A percentile compares a stretch with the other conserved stretches of the same genome.
These are phyloP conservation scores for Drosophila gunungcola DNA, from an alignment of 1,140 invertebrate genomes.

Conservation along the genomic window DNA sequence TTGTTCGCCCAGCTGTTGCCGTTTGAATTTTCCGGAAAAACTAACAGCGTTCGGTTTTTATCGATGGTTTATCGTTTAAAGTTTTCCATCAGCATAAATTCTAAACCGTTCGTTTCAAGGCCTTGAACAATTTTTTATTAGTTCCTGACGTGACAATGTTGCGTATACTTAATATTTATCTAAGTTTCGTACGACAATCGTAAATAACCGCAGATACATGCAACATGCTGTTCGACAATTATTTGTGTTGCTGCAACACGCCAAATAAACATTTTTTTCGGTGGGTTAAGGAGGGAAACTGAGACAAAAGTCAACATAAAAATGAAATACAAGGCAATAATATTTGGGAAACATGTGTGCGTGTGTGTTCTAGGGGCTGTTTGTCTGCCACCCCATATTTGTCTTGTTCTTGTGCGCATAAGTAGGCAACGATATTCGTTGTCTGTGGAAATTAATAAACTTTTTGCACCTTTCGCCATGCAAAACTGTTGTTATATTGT, in stretches of 20 bases:
- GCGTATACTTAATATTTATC: constrained; percentile 53
- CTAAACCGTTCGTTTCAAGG: constrained; percentile 13
- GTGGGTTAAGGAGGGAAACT: constrained; percentile 15
- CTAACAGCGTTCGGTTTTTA: constrained; percentile 43
- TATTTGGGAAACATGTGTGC: constrained; percentile 70
- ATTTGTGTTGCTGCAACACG: constrained; percentile 81
- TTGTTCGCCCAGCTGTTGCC: constrained; percentile 59
- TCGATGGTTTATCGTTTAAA: constrained; percentile 50
- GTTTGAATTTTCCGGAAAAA: constrained; percentile 39
- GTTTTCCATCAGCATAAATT: constrained; percentile 60
- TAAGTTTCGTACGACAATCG: constrained; percentile 63
- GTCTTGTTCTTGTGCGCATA: constrained; percentile 42
- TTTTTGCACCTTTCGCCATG: constrained; percentile 22
- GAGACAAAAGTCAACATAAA: constrained; percentile 77
- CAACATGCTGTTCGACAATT: constrained; percentile 81
- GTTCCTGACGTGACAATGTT: constrained; percentile 44
- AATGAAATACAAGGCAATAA: constrained; percentile 79
- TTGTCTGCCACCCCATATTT: constrained; percentile 8
- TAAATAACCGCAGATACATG: constrained; percentile 65
- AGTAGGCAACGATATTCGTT: constrained; percentile 60
- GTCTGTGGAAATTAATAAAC: constrained; percentile 27
- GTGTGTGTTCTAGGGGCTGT: background rate
- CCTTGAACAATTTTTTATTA: constrained; percentile 39
- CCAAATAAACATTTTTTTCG: constrained; percentile 69
- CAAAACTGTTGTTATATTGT: constrained; percentile 11